Base-by-base conservation (phyloP, 2,113 vertebrate genomes). In the Myrmophylax atrothorax region DNA sequence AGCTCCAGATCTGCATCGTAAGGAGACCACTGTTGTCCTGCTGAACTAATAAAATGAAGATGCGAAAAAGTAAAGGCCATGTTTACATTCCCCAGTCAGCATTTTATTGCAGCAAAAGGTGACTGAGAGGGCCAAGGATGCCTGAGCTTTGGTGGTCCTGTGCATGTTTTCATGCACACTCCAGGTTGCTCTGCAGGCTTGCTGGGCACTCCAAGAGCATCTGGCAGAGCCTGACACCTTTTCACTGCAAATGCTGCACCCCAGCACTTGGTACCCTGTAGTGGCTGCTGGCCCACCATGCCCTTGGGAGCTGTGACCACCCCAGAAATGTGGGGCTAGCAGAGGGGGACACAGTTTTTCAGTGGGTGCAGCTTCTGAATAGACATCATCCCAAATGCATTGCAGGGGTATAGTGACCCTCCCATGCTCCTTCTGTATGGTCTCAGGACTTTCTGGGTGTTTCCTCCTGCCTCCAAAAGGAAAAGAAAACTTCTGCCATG, bases 41-140 rank as follows among this genome's bases (percentile, higher is more conserved):
- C 40, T 47, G 66, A 85, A 68, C 62, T 84, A 70, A 89, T 52
- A 68, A 63, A 87, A 77, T 55, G 70, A 50, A 80, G 94, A 69
- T 1, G 4, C 53, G 63, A 29, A 84, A 52, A 87, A 87, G 75
- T 73, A 87, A 58, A 77, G 58, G 59, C 46, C 40, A 1, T 53
- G 67, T 83, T 88, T 93, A 79, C 84, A 82, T 91, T 60, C 20
- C 25, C 58, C 25, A 25, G 58, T 79, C 89, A 77, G 35, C 20
- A 15, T 96, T 69, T 93, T 62, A 38, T 52, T 96, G 79, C 3
- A 19, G 46, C 26, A 35, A 35, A 89, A 83, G 53, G 35, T 50
- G 53, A 47, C 59, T 66, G 33, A 33, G 33, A 82, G 58, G 63
- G 52, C 35, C 1, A 1, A 14, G 15, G 7, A 5, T 10, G 37